Conservation (phyloP, 2,888 invertebrate genomes). For the Lypha dubia region DNA sequence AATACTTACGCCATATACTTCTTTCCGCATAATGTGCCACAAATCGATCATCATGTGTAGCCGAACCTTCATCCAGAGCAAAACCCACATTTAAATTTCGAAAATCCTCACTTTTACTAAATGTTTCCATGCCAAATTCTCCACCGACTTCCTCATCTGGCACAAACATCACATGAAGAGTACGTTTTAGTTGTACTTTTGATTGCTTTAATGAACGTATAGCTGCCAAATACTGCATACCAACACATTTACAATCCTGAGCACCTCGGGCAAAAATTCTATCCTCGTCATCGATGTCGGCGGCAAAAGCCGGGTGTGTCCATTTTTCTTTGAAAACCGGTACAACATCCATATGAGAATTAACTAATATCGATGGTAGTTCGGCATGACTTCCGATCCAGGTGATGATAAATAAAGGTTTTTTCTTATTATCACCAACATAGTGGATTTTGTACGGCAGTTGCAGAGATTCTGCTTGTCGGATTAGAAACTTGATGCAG, state of each 20-base stretch:
- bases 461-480: conserved; percentile 81
- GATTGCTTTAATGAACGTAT: conserved; percentile 86
- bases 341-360: conserved; percentile 98
- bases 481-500: conserved; percentile 59
- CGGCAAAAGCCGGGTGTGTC: conserved; percentile 94
- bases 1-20: conserved; percentile 86
- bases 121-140: conserved; percentile 87
- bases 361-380: conserved; percentile 88
- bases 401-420: conserved; percentile 88
- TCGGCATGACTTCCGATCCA: conserved; percentile 89
- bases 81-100: conserved; percentile 89
- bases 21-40: conserved; percentile 86
- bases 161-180: conserved; percentile 88
- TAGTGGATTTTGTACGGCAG: conserved; percentile 86
- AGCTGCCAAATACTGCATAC: conserved; percentile 90
- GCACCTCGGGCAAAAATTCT: conserved; percentile 93
- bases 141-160: conserved; percentile 88
- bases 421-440: conserved; percentile 84
- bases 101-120: conserved; percentile 87
- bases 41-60: conserved; percentile 86
- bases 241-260: conserved; percentile 94
- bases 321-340: conserved; percentile 95
- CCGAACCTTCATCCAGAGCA: conserved; percentile 91
- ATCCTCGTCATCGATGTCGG: conserved; percentile 91
- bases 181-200: conserved; percentile 85